Percentiles rank a stretch among this genome's conserved stretches.
Evolutionary conservation across 2,888 invertebrate species (phyloP).

Genomic region (Protodeltote pygarga): DNA sequence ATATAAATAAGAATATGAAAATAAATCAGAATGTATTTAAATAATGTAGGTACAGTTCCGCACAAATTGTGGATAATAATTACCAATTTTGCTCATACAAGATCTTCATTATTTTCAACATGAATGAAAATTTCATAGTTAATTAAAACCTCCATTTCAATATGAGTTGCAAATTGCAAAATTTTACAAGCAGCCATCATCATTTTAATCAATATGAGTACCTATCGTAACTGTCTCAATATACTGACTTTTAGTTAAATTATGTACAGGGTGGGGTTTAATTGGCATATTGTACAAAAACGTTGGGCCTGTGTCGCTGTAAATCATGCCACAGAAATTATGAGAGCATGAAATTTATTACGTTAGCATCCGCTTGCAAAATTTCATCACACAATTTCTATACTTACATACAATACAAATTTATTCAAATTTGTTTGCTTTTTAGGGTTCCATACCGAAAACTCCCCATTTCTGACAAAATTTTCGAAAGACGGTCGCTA

Average conservation of each 20-base stretch:
- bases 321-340: constrained; percentile 80
- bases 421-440: constrained; percentile 54
- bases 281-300: constrained; percentile 72
- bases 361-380: constrained; percentile 77
- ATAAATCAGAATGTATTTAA: no score
- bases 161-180: constrained; percentile 1
- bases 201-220: constrained; percentile 39
- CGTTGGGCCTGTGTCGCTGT: constrained; percentile 63
- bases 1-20: no score
- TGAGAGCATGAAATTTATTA: constrained; percentile 82
- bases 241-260: constrained; percentile 50
- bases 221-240: constrained; percentile 38
- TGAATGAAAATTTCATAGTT: constrained; percentile 5
- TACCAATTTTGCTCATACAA: not conserved
- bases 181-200: constrained; percentile 21
- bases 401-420: constrained; percentile 68
- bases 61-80: no score
- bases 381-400: constrained; percentile 75
- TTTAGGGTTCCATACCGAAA: constrained; percentile 35
- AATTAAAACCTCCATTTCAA: constrained; percentile 13
- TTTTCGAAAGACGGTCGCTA: no score
- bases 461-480: not conserved
- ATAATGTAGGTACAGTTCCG: no score
- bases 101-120: not conserved
- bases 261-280: constrained; percentile 55